These are phyloP conservation scores for Bucco capensis DNA, from an alignment of 2,113 vertebrate species.

Conservation along the genomic window DNA sequence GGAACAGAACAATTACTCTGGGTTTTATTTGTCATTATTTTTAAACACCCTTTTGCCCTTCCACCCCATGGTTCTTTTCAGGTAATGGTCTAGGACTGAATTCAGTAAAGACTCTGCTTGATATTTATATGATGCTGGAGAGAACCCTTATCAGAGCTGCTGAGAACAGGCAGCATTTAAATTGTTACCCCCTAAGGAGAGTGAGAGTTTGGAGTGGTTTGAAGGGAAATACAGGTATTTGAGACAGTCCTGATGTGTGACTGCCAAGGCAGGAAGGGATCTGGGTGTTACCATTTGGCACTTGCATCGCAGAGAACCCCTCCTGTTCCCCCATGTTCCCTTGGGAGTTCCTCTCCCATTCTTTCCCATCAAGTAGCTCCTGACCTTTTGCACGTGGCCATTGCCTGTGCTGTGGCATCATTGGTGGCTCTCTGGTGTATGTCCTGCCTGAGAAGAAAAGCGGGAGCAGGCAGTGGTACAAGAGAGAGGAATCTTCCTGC, in stretches of 20 bases:
- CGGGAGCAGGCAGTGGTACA: not conserved
- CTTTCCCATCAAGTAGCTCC: conserved; percentile 26
- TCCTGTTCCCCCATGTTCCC: conserved; percentile 4
- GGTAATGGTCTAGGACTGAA: not conserved
- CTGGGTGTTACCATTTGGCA: conserved; percentile 27
- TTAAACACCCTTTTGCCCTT: not conserved
- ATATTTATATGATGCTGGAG: not conserved
- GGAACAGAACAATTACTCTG: not conserved
- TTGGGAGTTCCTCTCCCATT: conserved; percentile 38
- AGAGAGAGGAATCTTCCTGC: not conserved
- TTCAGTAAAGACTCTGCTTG: not conserved
- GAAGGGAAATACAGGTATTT: conserved; percentile 25
- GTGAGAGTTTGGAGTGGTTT: not conserved
- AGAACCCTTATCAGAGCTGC: not conserved
- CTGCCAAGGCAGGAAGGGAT: conserved; percentile 42
- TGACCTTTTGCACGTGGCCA: not conserved
- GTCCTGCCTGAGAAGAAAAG: not conserved
- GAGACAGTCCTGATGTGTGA: rapidly evolving
- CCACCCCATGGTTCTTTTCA: not conserved
- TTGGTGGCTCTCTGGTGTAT: not conserved
- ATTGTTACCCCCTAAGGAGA: not conserved
- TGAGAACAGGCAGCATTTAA: not conserved
- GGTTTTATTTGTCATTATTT: not conserved
- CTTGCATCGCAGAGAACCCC: not conserved
- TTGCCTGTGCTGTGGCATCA: rapidly evolving